These are phyloP conservation scores for Urocitellus parryii DNA, from an alignment of 2,113 vertebrate genomes.

Conservation along the genomic window DNA sequence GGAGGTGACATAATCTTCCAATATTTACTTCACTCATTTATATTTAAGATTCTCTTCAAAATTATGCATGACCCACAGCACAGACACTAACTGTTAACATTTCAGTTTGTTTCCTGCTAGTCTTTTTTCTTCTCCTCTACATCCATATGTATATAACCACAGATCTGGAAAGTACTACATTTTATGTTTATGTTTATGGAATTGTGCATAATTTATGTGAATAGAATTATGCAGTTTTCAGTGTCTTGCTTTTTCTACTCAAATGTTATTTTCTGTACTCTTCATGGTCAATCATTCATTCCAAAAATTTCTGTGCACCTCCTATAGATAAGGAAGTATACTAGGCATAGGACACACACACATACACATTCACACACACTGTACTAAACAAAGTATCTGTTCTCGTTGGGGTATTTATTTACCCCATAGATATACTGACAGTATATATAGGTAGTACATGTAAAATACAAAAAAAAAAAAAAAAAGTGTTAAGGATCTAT, in stretches of 20 bases:
- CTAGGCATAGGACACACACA: neutral
- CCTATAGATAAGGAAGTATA: neutral
- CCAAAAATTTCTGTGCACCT: neutral
- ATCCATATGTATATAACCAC: neutral
- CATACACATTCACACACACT: neutral
- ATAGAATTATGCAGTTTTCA: slow-evolving; percentile 8
- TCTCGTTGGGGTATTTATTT: neutral
- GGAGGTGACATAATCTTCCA: slow-evolving; percentile 42
- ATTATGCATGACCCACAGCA: slow-evolving; percentile 9
- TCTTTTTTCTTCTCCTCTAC: neutral
- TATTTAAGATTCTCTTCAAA: slow-evolving; percentile 67
- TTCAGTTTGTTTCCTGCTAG: neutral
- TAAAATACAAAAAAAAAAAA: neutral
- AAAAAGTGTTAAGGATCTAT: slow-evolving; percentile 30
- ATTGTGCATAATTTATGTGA: slow-evolving; percentile 11
- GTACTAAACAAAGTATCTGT: neutral
- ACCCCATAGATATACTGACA: neutral
- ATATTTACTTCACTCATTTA: slow-evolving; percentile 50
- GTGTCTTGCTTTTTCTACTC: neutral
- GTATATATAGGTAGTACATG: neutral
- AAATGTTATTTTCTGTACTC: slow-evolving; percentile 3
- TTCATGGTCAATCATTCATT: neutral
- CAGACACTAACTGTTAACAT: neutral
- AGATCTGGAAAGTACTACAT: neutral
- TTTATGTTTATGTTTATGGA: slow-evolving; percentile 35